Evolutionary conservation across 1,140 invertebrate species (phyloP).

Genomic region (Drosophila nasuta): DNA sequence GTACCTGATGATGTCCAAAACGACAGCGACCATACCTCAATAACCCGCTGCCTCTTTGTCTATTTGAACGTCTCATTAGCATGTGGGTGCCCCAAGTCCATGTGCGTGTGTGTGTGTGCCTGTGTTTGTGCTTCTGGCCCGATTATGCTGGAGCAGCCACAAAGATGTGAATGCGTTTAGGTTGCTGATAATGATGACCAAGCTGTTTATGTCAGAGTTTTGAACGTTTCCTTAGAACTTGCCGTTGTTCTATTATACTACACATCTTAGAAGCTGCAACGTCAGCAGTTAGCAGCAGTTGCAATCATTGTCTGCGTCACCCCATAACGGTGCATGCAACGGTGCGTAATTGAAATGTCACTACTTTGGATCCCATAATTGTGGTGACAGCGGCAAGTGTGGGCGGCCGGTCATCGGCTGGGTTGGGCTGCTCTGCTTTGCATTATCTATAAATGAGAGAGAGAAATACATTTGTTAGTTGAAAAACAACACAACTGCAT

Average conservation of each 20-base stretch:
- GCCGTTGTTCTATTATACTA: slow-evolving; percentile 24
- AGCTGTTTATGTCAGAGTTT: slow-evolving; percentile 40
- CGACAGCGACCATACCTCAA: background rate
- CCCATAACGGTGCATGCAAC: slow-evolving; percentile 59
- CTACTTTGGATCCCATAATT: slow-evolving; percentile 1
- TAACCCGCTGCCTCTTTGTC: background rate
- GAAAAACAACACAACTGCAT: slow-evolving; percentile 49
- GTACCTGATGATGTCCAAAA: slow-evolving; percentile 3
- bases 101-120: slow-evolving; percentile 4
- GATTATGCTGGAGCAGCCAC: slow-evolving; percentile 19
- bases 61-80: slow-evolving; percentile 60
- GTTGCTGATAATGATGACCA: slow-evolving; percentile 52
- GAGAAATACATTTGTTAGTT: slow-evolving; percentile 25
- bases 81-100: slow-evolving; percentile 45
- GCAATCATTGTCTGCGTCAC: slow-evolving; percentile 26
- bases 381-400: slow-evolving; percentile 2
- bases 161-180: slow-evolving; percentile 15
- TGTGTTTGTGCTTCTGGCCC: slow-evolving; percentile 13
- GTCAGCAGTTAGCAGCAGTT: slow-evolving; percentile 40
- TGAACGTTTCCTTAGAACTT: slow-evolving; percentile 45
- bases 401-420: background rate
- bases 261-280: slow-evolving; percentile 15
- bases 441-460: slow-evolving; percentile 35
- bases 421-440: background rate
- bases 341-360: slow-evolving; percentile 66